phyloP scores from a whole-genome alignment of 2,113 vertebrate genomes.

The Brachypodius melanocephalos region DNA sequence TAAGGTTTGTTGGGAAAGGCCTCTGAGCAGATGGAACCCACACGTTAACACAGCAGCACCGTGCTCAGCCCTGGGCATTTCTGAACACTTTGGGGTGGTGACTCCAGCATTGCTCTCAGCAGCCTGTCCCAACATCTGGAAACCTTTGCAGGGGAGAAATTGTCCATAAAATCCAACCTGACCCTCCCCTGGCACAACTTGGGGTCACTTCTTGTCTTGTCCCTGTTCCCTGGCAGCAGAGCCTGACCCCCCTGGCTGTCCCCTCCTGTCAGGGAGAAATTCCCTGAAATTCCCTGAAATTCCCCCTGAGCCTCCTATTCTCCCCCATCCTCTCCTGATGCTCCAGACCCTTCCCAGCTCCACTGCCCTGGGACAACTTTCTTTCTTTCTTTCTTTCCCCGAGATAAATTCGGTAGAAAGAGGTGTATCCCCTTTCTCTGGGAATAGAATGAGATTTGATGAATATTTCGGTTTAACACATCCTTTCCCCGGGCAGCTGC shows the following conservation, averaged over 20 bases:
- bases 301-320: not conserved
- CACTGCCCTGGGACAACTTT: not conserved
- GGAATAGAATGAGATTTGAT: not conserved
- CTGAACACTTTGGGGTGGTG: not conserved
- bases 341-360: not conserved
- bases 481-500: not conserved
- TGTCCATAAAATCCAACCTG: not conserved
- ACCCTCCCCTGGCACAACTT: not conserved
- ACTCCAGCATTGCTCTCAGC: not conserved
- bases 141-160: not conserved
- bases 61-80: not conserved
- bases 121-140: not conserved
- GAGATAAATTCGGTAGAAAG: not conserved
- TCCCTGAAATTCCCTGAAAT: no score
- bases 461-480: not conserved
- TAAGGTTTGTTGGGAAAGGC: not conserved
- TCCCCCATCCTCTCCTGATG: not conserved
- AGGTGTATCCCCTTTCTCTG: not conserved
- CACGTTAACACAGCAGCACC: rapidly evolving
- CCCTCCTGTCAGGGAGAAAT: not conserved
- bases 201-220: not conserved
- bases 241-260: rapidly evolving
- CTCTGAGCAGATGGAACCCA: not conserved
- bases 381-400: no score
- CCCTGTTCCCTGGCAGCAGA: not conserved